A percentile compares a stretch with the other conserved stretches of the same genome.
Conservation (phyloP, 2,797 vertebrate genomes). For the Mus minutoides region DNA sequence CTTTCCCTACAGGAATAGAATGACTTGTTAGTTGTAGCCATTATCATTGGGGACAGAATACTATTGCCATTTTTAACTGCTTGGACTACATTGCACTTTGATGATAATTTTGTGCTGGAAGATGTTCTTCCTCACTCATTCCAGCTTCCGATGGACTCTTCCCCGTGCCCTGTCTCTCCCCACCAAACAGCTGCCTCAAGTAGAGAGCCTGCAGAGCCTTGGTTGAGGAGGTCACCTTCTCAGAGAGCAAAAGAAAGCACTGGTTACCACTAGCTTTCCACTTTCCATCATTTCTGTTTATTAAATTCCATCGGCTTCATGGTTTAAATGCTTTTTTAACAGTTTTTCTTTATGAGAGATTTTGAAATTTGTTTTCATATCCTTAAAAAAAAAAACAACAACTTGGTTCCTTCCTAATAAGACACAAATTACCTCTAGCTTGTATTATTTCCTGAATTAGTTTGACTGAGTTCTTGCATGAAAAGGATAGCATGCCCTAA, state of each 20-base stretch:
- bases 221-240: background rate
- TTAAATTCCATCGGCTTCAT: background rate
- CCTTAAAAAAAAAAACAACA: background rate
- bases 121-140: background rate
- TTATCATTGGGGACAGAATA: background rate
- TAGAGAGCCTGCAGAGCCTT: background rate
- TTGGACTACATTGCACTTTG: conserved; percentile 13
- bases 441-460: background rate
- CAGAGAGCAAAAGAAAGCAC: background rate
- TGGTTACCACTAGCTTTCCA: background rate
- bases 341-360: conserved; percentile 46
- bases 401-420: background rate
- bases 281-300: background rate
- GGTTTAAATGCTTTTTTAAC: conserved; percentile 21
- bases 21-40: conserved; percentile 10
- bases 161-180: background rate
- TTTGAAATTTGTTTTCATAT: conserved; percentile 30
- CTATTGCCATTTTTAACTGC: conserved; percentile 7
- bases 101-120: conserved; percentile 4
- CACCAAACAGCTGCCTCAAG: background rate
- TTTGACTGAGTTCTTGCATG: conserved; percentile 7
- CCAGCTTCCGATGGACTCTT: background rate
- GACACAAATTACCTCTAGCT: background rate
- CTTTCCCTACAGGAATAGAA: conserved; percentile 15
- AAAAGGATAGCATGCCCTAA: background rate